A percentile compares a stretch with the other conserved stretches of the same genome.
These are phyloP conservation scores for Formica selysi DNA, from an alignment of 1,140 invertebrate genomes.

Conservation along the genomic window DNA sequence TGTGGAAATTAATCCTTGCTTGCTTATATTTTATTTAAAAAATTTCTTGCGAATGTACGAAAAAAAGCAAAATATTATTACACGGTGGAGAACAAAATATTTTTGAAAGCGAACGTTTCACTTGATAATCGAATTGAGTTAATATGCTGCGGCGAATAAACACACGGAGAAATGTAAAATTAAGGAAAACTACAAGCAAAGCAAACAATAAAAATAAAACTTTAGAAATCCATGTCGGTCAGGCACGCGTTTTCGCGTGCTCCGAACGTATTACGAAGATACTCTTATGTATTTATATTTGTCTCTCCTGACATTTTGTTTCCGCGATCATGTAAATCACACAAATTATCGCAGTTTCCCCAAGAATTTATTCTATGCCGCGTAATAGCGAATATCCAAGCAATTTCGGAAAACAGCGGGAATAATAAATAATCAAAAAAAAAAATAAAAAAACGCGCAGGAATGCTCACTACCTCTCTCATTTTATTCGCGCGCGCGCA, in stretches of 20 bases:
- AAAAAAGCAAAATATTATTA: constrained; percentile 28
- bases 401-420: constrained; percentile 13
- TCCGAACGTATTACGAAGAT: constrained; percentile 60
- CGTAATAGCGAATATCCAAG: constrained; percentile 19
- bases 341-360: constrained; percentile 71
- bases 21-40: constrained; percentile 18
- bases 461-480: not conserved
- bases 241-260: constrained; percentile 69
- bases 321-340: constrained; percentile 61
- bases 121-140: constrained; percentile 37
- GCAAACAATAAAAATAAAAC: constrained; percentile 54
- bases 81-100: constrained; percentile 10
- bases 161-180: constrained; percentile 63
- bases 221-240: constrained; percentile 42
- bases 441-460: not conserved
- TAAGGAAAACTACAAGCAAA: constrained; percentile 62
- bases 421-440: constrained; percentile 9
- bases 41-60: constrained; percentile 14
- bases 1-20: not conserved
- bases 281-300: constrained; percentile 72
- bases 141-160: constrained; percentile 33
- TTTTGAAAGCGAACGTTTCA: constrained; percentile 50
- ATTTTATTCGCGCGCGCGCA: not conserved
- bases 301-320: constrained; percentile 69
- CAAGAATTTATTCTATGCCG: constrained; percentile 26